Percentiles rank a stretch among this genome's conserved stretches.
Conservation (phyloP, 2,888 invertebrate species). For the Volucella zonaria region DNA sequence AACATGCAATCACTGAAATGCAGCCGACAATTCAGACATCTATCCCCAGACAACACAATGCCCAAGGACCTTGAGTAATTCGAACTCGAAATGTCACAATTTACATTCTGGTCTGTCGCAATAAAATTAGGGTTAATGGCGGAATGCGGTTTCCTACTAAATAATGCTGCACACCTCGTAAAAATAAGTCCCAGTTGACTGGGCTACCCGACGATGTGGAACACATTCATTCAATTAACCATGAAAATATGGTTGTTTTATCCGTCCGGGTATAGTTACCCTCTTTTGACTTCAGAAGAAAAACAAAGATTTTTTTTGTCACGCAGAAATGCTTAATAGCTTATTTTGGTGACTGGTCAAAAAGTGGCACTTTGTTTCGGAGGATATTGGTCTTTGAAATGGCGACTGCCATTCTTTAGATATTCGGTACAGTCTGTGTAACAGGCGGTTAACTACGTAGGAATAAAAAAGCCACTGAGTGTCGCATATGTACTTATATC, state of each 20-base stretch:
- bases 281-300: neutral
- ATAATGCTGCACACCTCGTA: conserved; percentile 39
- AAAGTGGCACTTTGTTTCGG: conserved; percentile 29
- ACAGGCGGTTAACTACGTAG: neutral
- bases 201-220: conserved; percentile 29
- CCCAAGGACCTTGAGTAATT: conserved; percentile 5
- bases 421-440: neutral
- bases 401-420: neutral
- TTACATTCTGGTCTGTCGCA: conserved; percentile 59
- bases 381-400: neutral
- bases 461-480: neutral
- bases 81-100: conserved; percentile 62
- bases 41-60: too few relatives aligned
- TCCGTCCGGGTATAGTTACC: neutral
- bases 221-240: conserved; percentile 51
- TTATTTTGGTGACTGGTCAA: conserved; percentile 13
- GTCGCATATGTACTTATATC: too few relatives aligned
- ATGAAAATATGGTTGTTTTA: conserved; percentile 31
- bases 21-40: too few relatives aligned
- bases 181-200: neutral
- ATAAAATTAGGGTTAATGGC: conserved; percentile 68
- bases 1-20: conserved; percentile 60
- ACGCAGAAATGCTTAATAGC: conserved; percentile 36
- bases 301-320: conserved; percentile 4
- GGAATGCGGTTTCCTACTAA: conserved; percentile 47